Evolutionary conservation across 1,140 invertebrate species (phyloP).

Genomic region (Neuroterus valhalla): DNA sequence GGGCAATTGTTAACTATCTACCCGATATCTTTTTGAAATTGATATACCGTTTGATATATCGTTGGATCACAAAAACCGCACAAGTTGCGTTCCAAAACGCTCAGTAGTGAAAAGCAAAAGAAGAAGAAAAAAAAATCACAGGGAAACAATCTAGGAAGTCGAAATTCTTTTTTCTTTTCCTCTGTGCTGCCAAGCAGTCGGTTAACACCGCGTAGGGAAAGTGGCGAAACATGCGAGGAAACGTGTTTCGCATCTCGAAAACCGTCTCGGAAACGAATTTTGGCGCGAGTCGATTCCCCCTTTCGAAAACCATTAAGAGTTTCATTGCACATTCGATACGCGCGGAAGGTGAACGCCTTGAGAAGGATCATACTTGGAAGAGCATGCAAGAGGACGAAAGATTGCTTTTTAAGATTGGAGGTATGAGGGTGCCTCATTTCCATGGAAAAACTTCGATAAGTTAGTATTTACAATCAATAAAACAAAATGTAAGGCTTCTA

Average conservation of each 20-base stretch:
- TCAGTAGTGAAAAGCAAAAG: conserved; percentile 2
- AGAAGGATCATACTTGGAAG: conserved; percentile 2
- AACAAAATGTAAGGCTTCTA: not conserved
- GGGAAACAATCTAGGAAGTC: not conserved
- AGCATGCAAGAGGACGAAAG: not conserved
- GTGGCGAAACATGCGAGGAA: conserved; percentile 22
- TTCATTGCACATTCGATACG: conserved; percentile 7
- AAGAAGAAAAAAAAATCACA: conserved; percentile 22
- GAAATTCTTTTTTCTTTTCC: not conserved
- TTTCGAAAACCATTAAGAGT: not conserved
- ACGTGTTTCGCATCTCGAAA: conserved; percentile 4
- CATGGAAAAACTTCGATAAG: not conserved
- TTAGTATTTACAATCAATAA: not conserved
- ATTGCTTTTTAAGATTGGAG: not conserved
- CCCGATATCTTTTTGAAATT: no score
- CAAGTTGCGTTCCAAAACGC: not conserved
- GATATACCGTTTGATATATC: not conserved
- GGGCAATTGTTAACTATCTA: no score
- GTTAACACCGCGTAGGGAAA: conserved; percentile 5
- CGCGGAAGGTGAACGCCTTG: conserved; percentile 7
- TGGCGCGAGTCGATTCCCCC: conserved; percentile 4
- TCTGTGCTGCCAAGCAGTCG: not conserved
- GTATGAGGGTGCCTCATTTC: not conserved
- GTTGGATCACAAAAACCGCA: conserved; percentile 8
- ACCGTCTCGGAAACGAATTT: conserved; percentile 18